These are phyloP conservation scores for Paratrypauchen microcephalus DNA, from an alignment of 2,797 vertebrate genomes.

Conservation along the genomic window DNA sequence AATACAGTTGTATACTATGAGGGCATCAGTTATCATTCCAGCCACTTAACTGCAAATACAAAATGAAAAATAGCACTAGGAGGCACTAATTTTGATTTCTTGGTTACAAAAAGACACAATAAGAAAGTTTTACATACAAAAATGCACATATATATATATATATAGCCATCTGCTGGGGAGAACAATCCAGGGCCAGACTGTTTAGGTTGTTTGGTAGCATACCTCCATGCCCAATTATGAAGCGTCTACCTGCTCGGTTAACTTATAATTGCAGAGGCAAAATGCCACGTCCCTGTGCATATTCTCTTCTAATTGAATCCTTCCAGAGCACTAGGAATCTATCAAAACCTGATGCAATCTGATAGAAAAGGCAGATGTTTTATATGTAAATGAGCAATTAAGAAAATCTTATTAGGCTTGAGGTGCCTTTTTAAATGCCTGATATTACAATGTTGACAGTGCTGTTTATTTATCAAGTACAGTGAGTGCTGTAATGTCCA, in stretches of 20 bases:
- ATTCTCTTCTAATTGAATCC: constrained; percentile 23
- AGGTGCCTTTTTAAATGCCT: constrained; percentile 6
- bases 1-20: too few relatives aligned
- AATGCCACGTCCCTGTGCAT: constrained; percentile 19
- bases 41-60: too few relatives aligned
- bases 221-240: constrained; percentile 22
- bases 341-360: constrained; percentile 13
- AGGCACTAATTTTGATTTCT: too few relatives aligned
- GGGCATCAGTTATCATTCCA: too few relatives aligned
- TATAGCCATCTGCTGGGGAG: constrained; percentile 21
- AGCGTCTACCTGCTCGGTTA: constrained; percentile 13
- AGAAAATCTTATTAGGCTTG: constrained; percentile 4
- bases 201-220: constrained; percentile 20
- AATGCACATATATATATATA: neutral
- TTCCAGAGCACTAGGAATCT: constrained; percentile 8
- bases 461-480: constrained; percentile 1
- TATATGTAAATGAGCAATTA: constrained; percentile 24
- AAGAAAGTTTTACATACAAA: neutral
- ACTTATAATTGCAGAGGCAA: constrained; percentile 25
- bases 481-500: neutral
- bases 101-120: neutral
- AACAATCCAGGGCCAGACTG: constrained; percentile 9
- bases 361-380: constrained; percentile 31
- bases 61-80: too few relatives aligned
- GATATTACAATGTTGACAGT: constrained; percentile 5